phyloP scores from a whole-genome alignment of 2,797 vertebrate genomes.

The Loris lydekkerianus region DNA sequence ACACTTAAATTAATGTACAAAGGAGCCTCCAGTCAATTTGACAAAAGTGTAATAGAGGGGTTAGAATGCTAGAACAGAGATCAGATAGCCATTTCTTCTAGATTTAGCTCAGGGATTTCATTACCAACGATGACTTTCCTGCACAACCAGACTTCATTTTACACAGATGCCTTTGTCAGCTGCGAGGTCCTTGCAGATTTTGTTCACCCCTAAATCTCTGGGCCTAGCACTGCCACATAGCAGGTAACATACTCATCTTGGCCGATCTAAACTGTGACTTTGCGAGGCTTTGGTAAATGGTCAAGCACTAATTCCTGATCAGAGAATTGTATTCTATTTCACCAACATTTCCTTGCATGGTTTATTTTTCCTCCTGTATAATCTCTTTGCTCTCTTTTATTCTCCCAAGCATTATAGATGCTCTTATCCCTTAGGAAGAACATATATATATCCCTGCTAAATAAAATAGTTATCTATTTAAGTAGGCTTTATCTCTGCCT shows the following conservation, averaged over 20 bases:
- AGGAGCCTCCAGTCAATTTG: neutral
- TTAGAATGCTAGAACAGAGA: neutral
- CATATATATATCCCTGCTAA: neutral
- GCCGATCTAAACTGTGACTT: neutral
- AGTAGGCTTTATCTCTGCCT: neutral
- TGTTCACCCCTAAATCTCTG: neutral
- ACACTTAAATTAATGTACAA: neutral
- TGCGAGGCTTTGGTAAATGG: neutral
- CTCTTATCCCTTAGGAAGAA: neutral
- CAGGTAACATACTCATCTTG: neutral
- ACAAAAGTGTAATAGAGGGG: neutral
- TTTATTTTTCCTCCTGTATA: slow-evolving; percentile 24
- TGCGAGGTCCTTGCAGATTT: neutral
- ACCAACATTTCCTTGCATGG: neutral
- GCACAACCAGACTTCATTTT: neutral
- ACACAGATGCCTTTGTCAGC: neutral
- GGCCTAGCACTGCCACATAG: neutral
- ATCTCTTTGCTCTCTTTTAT: slow-evolving; percentile 25
- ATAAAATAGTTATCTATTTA: neutral
- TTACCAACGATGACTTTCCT: neutral
- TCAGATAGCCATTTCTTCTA: neutral
- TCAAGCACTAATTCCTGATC: neutral
- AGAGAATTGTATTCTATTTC: neutral
- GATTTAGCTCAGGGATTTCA: neutral
- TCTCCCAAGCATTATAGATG: neutral